A percentile compares a stretch with the other conserved stretches of the same genome.
Conservation (phyloP, 35 echinoderm and acorn worm species). For the Lytechinus variegatus region DNA sequence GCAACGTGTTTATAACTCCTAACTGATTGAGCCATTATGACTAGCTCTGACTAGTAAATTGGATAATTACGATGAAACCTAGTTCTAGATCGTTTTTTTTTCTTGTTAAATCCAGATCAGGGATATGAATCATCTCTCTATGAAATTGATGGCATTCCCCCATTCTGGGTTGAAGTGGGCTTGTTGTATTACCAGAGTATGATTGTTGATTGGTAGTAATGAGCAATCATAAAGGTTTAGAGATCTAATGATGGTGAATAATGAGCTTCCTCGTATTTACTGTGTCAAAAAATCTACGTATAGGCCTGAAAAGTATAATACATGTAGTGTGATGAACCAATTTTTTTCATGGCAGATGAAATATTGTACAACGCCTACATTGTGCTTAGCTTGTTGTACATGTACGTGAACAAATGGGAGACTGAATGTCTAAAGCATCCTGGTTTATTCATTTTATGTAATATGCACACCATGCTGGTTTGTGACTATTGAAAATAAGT, state of each 20-base stretch:
- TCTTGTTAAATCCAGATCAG: neutral
- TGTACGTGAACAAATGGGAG: no score
- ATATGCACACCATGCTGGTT: no score
- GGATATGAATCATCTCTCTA: neutral
- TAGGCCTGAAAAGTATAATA: neutral
- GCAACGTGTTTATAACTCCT: neutral
- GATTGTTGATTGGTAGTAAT: neutral
- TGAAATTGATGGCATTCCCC: neutral
- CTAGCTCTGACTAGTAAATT: neutral
- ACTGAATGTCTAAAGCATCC: no score
- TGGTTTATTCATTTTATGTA: no score
- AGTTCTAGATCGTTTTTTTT: neutral
- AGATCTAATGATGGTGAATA: neutral
- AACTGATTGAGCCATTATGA: slow-evolving; percentile 4
- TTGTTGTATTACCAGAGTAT: neutral
- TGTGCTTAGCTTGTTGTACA: no score
- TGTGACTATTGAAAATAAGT: no score
- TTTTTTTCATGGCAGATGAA: no score
- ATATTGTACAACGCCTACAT: no score
- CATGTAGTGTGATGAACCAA: neutral
- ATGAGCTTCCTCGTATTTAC: neutral
- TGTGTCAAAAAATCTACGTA: neutral
- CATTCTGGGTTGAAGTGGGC: neutral
- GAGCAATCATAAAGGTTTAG: neutral
- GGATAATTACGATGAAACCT: neutral